phyloP scores from a whole-genome alignment of 2,113 vertebrate genomes.

The Parus major region DNA sequence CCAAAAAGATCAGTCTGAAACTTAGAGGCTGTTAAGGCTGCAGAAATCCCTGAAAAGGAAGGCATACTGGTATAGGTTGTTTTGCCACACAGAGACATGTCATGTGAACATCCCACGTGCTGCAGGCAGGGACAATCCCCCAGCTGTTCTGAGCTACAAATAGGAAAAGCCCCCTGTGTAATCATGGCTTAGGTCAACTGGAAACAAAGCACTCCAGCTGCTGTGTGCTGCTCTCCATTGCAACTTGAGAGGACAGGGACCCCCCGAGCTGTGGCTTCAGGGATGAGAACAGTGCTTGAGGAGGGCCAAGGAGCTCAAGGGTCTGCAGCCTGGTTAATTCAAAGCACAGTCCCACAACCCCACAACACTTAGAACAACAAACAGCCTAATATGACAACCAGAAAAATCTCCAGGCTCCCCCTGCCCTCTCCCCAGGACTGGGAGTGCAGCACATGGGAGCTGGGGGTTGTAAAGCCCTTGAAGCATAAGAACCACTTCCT shows the following conservation, averaged over 20 bases:
- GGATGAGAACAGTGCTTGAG: background rate
- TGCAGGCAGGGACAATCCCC: background rate
- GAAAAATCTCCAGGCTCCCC: background rate
- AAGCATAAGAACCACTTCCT: background rate
- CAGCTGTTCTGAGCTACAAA: background rate
- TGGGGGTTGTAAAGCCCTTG: background rate
- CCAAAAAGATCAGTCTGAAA: background rate
- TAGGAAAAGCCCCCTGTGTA: background rate
- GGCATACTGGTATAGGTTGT: background rate
- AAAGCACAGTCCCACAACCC: background rate
- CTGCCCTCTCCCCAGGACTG: background rate
- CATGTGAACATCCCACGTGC: background rate
- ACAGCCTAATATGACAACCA: background rate
- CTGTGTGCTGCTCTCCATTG: background rate
- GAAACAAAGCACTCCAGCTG: background rate
- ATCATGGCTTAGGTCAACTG: background rate
- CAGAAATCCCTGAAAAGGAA: background rate
- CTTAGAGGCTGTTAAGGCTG: background rate
- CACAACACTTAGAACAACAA: background rate
- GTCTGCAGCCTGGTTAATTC: background rate
- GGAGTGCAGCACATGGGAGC: accelerated
- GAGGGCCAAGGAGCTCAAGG: background rate
- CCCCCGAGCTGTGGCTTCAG: background rate
- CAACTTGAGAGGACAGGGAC: background rate
- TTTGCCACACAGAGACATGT: background rate